These are phyloP conservation scores for Gopherus evgoodei DNA, from an alignment of 2,113 vertebrate genomes.

Conservation along the genomic window DNA sequence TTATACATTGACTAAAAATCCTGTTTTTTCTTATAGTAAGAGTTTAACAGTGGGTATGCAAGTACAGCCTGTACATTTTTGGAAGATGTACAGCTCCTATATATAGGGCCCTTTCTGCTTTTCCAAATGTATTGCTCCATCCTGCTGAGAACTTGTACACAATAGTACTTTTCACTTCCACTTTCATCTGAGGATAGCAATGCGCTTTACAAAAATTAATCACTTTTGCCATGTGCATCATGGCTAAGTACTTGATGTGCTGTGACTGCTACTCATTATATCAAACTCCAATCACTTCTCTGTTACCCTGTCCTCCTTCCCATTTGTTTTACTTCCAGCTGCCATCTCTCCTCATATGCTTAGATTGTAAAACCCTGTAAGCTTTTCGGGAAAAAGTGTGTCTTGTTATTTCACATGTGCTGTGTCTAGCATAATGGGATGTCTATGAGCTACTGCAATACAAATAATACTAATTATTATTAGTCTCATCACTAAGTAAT, in stretches of 20 bases:
- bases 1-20: neutral
- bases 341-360: neutral
- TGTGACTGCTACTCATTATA: constrained; percentile 34
- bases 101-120: neutral
- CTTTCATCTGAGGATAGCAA: constrained; percentile 2
- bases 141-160: neutral
- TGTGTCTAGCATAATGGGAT: neutral
- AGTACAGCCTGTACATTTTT: neutral
- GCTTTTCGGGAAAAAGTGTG: neutral
- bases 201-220: constrained; percentile 36
- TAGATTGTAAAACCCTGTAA: neutral
- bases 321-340: constrained; percentile 43
- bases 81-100: neutral
- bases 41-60: neutral
- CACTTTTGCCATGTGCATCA: constrained; percentile 44
- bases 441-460: neutral
- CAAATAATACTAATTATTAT: neutral
- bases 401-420: neutral
- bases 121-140: neutral
- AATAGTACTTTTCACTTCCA: neutral
- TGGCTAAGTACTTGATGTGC: constrained; percentile 27
- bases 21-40: neutral
- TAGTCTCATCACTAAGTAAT: neutral
- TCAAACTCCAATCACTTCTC: constrained; percentile 26
- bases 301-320: constrained; percentile 38